Evolutionary conservation across 2,113 vertebrate genomes (phyloP), one percentile per base, ranked within the genome.

Genomic region (Melanocharis versteri): DNA sequence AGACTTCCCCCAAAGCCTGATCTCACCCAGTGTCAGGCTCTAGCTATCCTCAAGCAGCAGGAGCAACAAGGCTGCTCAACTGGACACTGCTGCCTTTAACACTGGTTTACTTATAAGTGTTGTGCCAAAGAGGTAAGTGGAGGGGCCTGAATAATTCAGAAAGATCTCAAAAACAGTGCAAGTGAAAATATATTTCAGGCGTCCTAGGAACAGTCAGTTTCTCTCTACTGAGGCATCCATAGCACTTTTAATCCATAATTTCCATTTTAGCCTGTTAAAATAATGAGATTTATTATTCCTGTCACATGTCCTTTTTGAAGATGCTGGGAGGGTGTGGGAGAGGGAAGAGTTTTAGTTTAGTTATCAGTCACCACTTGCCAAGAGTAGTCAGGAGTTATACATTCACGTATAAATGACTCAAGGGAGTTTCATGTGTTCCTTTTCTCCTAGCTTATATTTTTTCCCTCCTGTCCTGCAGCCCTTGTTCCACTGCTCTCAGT

Each of bases 321-420:
- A 73, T 0, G 1, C 75, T 94, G 47, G 35, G 31, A 90, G 50
- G 58, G 11, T 93, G 62, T 80, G 68, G 75, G 42, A 91, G 40
- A 92, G 26, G n/a, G 37, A 94, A 66, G 31, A 93, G 24, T n/a
- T n/a, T n/a, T n/a, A n/a, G n/a, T 73, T 57, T 11, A 42, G 26
- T 69, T 95, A 87, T 50, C 84, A 90, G 92, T 69, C 71, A 86
- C 79, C 70, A 70, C 54, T 94, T 88, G 75, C 62, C 70, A 88
- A 83, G 53, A 62, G 58, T 58, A 83, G 82, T 83, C 45, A 18
- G 9, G 42, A 80, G 17, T 77, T 92, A 86, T 2, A 83, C 28
- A 51, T 61, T 86, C 22, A 62, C 21, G 27, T 66, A 69, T 37
- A 77, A 93, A 80, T 44, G 13, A 83, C 79, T 92, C 54, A 90